Evolutionary conservation across 1,140 invertebrate species (phyloP).

Genomic region (Trachelipus rathkii): DNA sequence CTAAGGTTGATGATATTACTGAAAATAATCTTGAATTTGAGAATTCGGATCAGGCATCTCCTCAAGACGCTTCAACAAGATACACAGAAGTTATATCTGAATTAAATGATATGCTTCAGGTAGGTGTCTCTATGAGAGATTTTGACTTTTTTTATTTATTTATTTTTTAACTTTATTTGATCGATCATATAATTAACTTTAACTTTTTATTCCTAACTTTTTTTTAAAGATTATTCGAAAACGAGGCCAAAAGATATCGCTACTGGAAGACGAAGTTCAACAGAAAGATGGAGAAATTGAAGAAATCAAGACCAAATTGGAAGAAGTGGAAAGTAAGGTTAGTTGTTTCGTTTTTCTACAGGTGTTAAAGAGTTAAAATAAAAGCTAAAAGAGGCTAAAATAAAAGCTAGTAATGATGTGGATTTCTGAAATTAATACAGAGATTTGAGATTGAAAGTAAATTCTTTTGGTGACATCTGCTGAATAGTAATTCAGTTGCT

Average conservation of each 20-base stretch:
- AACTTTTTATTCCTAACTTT: too few species aligned
- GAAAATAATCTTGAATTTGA: neutral
- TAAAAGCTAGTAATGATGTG: too few species aligned
- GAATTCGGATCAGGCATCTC: neutral
- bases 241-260: neutral
- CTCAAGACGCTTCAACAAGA: neutral
- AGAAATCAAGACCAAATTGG: neutral
- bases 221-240: neutral
- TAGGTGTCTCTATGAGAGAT: neutral
- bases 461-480: too few species aligned
- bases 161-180: too few species aligned
- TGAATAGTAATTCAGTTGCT: too few species aligned
- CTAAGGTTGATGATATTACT: too few species aligned
- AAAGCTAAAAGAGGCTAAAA: too few species aligned
- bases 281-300: neutral
- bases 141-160: too few species aligned
- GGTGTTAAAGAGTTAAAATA: too few species aligned
- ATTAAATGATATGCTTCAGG: conserved; percentile 1
- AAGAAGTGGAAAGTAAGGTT: neutral
- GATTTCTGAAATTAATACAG: too few species aligned
- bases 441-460: too few species aligned
- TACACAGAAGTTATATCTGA: neutral
- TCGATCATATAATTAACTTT: too few species aligned
- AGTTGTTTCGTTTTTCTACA: neutral
- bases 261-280: neutral